Evolutionary conservation across 2,888 invertebrate species (phyloP), one percentile per base, ranked within the genome.

Genomic region (Allacma fusca): DNA sequence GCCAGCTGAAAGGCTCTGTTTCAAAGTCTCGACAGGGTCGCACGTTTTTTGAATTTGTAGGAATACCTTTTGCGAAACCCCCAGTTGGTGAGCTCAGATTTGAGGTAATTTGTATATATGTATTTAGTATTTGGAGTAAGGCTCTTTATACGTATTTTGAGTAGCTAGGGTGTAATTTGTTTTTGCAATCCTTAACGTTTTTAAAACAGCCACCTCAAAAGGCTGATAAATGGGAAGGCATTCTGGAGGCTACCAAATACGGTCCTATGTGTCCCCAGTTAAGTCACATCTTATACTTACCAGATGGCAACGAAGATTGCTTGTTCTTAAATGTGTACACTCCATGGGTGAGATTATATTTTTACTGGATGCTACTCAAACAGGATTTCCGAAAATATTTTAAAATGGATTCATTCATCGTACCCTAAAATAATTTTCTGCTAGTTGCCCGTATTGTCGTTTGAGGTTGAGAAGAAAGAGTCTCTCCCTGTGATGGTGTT

Each of bases 41-140:
- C n/a, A n/a, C n/a, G n/a, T n/a, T n/a, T n/a, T n/a, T n/a, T n/a
- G n/a, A n/a, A n/a, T n/a, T n/a, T n/a, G n/a, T n/a, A n/a, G n/a
- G n/a, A n/a, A 70, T 79, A 16, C 79, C 76, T 1, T 79, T 71
- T 64, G 79, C 79, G 5, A 76, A 72, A 44, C 74, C 74, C 13
- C 79, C 79, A 9, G 5, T 77, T 19, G 69, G 73, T 13, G 69
- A 64, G 24, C 69, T 77, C 1, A 23, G 75, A 59, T 75, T 70
- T 24, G 16, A 75, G 28, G 70, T 78, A 34, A 34, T 34, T 34
- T 34, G 57, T 57, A 9, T 57, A 21, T 16, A 57, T 43, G 44
- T 43, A 43, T 43, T 9, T 43, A 43, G 44, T 43, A 43, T 43
- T 43, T 43, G n/a, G n/a, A n/a, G 44, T 19, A 19, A 9, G 44